Evolutionary conservation across 2,113 vertebrate species (phyloP).

Genomic region (Artemisiospiza belli): DNA sequence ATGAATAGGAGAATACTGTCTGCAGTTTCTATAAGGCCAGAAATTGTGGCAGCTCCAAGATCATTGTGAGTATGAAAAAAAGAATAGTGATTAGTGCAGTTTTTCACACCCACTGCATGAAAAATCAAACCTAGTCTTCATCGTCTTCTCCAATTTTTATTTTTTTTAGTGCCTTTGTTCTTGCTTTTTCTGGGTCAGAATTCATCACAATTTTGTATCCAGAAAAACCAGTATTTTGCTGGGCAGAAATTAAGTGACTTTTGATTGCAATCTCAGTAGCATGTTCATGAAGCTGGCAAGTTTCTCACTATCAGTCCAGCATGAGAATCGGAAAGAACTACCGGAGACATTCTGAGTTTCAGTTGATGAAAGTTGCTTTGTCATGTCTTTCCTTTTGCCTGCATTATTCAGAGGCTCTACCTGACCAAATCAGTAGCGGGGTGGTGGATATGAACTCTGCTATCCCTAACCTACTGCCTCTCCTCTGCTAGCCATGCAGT

Average conservation of each 20-base stretch:
- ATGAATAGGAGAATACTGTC: not conserved
- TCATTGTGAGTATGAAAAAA: not conserved
- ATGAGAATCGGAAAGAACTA: not conserved
- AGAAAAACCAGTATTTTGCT: not conserved
- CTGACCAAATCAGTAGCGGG: not conserved
- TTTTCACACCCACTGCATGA: not conserved
- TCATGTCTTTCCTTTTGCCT: not conserved
- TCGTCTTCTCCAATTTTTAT: not conserved
- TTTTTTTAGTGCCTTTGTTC: accelerated
- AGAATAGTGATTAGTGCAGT: not conserved
- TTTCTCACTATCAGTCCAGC: not conserved
- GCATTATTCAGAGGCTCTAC: not conserved
- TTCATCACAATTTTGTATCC: not conserved
- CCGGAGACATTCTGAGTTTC: not conserved
- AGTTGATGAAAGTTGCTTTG: not conserved
- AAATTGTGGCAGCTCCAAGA: not conserved
- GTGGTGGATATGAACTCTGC: not conserved
- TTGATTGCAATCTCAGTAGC: not conserved
- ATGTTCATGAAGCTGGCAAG: not conserved
- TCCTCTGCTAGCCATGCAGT: not conserved
- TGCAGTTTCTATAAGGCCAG: not conserved
- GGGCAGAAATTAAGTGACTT: not conserved
- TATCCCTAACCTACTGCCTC: not conserved
- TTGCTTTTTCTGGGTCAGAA: not conserved
- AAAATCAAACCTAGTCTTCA: not conserved